phyloP scores from a whole-genome alignment of 2,888 invertebrate species.

The Drosophila anomalipes region DNA sequence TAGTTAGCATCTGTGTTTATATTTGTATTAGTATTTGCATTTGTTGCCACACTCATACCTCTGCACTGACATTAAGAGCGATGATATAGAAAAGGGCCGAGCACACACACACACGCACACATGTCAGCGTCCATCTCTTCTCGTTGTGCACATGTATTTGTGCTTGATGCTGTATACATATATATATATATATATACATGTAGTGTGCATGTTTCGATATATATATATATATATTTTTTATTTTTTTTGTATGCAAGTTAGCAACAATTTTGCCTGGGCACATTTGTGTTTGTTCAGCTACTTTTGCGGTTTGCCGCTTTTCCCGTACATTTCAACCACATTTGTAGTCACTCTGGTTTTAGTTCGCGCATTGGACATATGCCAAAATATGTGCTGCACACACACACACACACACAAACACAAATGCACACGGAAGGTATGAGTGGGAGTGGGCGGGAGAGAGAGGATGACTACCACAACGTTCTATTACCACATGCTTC shows the following conservation, averaged over 20 bases:
- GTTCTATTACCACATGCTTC: conserved; percentile 50
- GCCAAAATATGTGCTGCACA: conserved; percentile 55
- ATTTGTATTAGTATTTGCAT: conserved; percentile 78
- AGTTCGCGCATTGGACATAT: conserved; percentile 64
- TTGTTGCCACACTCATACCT: conserved; percentile 53
- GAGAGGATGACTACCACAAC: conserved; percentile 22
- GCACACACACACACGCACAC: conserved; percentile 20
- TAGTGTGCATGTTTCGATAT: conserved; percentile 2
- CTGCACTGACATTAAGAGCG: conserved; percentile 19
- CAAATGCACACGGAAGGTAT: neutral
- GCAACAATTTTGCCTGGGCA: conserved; percentile 69
- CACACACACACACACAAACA: neutral
- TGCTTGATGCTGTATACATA: conserved; percentile 44
- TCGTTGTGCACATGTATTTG: conserved; percentile 37
- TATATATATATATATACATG: neutral
- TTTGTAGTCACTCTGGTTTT: conserved; percentile 72
- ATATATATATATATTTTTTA: conserved; percentile 19
- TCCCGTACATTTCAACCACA: conserved; percentile 79
- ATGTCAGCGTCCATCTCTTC: conserved; percentile 63
- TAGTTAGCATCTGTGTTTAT: conserved; percentile 81
- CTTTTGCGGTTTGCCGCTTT: conserved; percentile 83
- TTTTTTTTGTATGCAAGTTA: conserved; percentile 24
- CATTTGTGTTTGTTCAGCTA: conserved; percentile 83
- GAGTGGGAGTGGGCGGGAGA: no score
- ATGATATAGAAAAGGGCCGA: neutral